phyloP scores from a whole-genome alignment of 2,113 vertebrate species.

The Elaphurus davidianus region DNA sequence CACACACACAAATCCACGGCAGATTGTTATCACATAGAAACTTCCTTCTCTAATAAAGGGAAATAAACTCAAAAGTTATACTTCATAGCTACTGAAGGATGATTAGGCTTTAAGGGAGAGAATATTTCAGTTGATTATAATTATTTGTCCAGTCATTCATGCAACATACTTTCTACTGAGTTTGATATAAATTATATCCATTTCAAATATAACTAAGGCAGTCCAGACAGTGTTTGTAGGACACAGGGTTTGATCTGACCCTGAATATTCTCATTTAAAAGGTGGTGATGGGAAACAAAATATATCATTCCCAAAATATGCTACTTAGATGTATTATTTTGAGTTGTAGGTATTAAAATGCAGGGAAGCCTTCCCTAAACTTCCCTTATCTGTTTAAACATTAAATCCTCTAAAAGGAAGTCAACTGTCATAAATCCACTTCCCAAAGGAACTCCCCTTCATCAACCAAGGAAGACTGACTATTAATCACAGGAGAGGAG shows the following conservation, averaged over 20 bases:
- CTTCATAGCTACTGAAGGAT: neutral
- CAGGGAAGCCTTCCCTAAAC: neutral
- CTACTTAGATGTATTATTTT: neutral
- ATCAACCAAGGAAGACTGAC: neutral
- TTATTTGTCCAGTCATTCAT: neutral
- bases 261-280: slow-evolving; percentile 8
- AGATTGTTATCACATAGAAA: neutral
- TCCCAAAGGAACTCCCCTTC: neutral
- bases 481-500: neutral
- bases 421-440: neutral
- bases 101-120: neutral
- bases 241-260: neutral
- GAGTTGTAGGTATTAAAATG: neutral
- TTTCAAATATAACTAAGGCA: neutral
- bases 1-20: neutral
- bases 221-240: neutral
- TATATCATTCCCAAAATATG: neutral
- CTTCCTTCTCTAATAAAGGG: neutral
- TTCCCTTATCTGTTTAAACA: neutral
- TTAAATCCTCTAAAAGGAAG: neutral
- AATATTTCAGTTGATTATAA: neutral
- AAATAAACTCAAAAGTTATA: neutral
- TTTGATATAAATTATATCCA: neutral
- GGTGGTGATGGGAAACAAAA: neutral
- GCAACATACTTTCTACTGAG: neutral